Percentiles rank a stretch among this genome's conserved stretches.
Conservation (phyloP, 2,113 vertebrate species). For the Cyphomyrus plagiostoma region DNA sequence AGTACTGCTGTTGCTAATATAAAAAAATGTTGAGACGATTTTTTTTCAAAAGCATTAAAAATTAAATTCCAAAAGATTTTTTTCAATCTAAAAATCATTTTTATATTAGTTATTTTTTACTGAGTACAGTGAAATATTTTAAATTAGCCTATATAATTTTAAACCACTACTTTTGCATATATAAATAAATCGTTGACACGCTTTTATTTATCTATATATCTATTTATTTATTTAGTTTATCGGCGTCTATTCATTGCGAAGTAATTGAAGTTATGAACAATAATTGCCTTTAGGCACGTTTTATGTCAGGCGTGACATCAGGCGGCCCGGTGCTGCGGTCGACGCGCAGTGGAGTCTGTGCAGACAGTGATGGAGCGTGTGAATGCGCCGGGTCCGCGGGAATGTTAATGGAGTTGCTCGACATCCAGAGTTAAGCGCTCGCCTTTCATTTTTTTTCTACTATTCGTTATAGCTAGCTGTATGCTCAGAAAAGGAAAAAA, state of each 20-base stretch:
- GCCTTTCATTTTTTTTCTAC: background rate
- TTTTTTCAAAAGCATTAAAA: background rate
- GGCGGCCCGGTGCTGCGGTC: background rate
- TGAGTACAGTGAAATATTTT: background rate
- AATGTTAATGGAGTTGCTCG: constrained; percentile 35
- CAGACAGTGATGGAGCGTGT: constrained; percentile 27
- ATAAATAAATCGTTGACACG: background rate
- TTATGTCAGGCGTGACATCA: background rate
- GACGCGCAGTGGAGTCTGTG: background rate
- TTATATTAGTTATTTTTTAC: background rate
- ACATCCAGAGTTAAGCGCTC: background rate
- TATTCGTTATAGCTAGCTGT: background rate
- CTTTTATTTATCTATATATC: background rate
- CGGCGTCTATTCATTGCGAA: background rate
- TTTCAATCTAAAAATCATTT: background rate
- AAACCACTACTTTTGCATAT: background rate
- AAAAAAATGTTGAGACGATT: background rate
- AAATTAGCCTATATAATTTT: background rate
- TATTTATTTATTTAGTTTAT: background rate
- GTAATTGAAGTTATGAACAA: background rate
- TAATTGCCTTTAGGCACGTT: background rate
- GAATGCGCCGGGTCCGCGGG: constrained; percentile 26
- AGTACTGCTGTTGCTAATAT: background rate
- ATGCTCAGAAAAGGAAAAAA: background rate
- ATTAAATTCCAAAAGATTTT: background rate